Conservation (phyloP, 2,797 vertebrate genomes). For the Rousettus madagascariensis region DNA sequence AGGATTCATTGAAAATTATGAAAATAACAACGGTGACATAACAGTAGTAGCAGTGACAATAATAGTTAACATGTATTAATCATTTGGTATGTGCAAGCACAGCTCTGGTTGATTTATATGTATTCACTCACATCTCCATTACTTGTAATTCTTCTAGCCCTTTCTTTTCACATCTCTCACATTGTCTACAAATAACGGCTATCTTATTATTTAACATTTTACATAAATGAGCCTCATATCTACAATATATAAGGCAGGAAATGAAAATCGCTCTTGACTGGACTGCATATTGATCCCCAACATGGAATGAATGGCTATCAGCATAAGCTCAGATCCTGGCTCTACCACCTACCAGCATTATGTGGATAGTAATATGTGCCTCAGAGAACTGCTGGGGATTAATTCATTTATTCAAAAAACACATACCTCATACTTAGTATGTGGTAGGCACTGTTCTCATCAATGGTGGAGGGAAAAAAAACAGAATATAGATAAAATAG, state of each 20-base stretch:
- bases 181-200: neutral
- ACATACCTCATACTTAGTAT: neutral
- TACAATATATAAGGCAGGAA: neutral
- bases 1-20: neutral
- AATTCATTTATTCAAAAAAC: neutral
- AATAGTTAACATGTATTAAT: neutral
- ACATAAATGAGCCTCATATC: neutral
- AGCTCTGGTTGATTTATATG: rapidly evolving
- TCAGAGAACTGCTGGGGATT: neutral
- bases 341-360: neutral
- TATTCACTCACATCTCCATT: neutral
- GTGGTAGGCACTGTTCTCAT: neutral
- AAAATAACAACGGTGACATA: rapidly evolving
- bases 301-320: neutral
- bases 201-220: neutral
- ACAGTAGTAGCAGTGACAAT: rapidly evolving
- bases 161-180: neutral
- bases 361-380: neutral
- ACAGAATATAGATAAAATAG: neutral
- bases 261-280: neutral
- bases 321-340: too few relatives aligned
- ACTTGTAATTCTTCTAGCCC: neutral
- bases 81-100: rapidly evolving
- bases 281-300: neutral
- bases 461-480: neutral